phyloP scores from a whole-genome alignment of 2,888 invertebrate species.

The Clivina fossor region DNA sequence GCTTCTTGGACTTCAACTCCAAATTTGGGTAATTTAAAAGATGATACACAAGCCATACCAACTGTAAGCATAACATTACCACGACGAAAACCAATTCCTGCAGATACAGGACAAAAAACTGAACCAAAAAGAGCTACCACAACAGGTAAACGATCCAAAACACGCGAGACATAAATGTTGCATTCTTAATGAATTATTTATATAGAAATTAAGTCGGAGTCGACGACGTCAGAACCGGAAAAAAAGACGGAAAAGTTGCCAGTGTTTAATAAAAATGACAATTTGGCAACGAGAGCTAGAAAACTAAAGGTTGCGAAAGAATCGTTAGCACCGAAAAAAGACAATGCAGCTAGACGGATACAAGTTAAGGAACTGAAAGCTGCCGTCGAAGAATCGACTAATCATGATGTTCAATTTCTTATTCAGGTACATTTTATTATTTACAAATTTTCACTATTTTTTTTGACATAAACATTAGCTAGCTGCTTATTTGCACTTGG shows the following conservation, averaged over 20 bases:
- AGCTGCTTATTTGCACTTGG: background rate
- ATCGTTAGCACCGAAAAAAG: constrained; percentile 24
- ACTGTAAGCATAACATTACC: constrained; percentile 72
- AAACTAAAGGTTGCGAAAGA: constrained; percentile 62
- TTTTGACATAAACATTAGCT: constrained; percentile 4
- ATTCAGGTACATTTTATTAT: too few relatives aligned
- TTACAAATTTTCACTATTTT: constrained; percentile 15
- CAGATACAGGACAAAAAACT: constrained; percentile 59
- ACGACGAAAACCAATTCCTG: constrained; percentile 63
- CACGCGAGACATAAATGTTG: constrained; percentile 41
- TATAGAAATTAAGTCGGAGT: constrained; percentile 5
- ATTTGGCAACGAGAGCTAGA: constrained; percentile 68
- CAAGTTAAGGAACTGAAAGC: constrained; percentile 52
- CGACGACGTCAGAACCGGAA: background rate
- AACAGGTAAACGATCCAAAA: too few relatives aligned
- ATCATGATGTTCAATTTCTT: constrained; percentile 64
- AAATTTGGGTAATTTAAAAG: constrained; percentile 68
- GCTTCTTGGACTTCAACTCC: constrained; percentile 83
- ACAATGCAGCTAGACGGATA: constrained; percentile 45
- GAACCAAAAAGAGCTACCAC: constrained; percentile 6
- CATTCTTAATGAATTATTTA: background rate
- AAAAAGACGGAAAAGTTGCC: constrained; percentile 40
- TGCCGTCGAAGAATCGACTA: constrained; percentile 51
- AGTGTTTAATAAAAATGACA: constrained; percentile 68
- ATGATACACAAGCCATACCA: constrained; percentile 62